phyloP scores from a whole-genome alignment of 2,888 invertebrate genomes.

The Dryomyza anilis region DNA sequence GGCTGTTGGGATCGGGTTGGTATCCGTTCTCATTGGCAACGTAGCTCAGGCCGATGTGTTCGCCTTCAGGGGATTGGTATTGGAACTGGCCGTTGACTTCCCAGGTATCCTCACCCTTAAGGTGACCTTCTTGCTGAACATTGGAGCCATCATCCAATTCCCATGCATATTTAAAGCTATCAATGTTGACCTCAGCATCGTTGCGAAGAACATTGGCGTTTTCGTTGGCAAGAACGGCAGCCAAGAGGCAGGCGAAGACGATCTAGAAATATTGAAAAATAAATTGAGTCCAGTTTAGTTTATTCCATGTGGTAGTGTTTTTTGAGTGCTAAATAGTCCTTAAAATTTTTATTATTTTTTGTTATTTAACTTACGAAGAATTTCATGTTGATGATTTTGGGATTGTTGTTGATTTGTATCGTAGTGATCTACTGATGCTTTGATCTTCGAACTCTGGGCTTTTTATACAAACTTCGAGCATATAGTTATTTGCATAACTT shows the following conservation, averaged over 20 bases:
- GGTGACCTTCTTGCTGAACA: constrained; percentile 40
- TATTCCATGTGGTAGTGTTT: not conserved
- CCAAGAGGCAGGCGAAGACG: constrained; percentile 48
- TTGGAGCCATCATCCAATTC: constrained; percentile 45
- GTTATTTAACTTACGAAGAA: constrained; percentile 34
- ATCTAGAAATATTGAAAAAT: constrained; percentile 38
- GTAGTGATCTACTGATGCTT: constrained; percentile 34
- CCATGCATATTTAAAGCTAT: constrained; percentile 42
- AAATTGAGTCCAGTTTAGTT: not conserved
- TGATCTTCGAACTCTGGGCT: constrained; percentile 20
- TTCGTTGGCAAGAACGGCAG: constrained; percentile 43
- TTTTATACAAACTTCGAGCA: constrained; percentile 31
- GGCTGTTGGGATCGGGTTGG: constrained; percentile 40
- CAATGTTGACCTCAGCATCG: constrained; percentile 42
- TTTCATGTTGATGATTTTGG: constrained; percentile 33
- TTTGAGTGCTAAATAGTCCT: not conserved
- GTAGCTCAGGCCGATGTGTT: constrained; percentile 32
- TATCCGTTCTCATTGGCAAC: constrained; percentile 48
- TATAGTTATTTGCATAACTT: too few species aligned
- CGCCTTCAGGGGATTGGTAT: constrained; percentile 49
- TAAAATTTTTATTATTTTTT: not conserved
- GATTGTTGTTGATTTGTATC: constrained; percentile 23
- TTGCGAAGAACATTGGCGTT: constrained; percentile 42
- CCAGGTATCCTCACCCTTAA: constrained; percentile 38
- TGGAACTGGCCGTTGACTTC: constrained; percentile 33